Conservation (phyloP, 2,113 vertebrate species). For the Rissa tridactyla region DNA sequence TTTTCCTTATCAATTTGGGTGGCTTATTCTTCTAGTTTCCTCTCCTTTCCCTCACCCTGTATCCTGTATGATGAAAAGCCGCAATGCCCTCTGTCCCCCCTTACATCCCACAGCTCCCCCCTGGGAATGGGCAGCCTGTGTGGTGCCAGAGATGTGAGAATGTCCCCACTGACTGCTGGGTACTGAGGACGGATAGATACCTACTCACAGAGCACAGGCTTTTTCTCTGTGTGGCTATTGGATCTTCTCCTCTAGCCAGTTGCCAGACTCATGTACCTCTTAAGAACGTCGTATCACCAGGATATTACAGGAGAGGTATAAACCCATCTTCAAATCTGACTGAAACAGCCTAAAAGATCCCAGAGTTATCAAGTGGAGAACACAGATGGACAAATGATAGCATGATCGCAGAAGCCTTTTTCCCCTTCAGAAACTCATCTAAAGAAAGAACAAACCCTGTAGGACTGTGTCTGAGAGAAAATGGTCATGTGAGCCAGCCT, state of each 20-base stretch:
- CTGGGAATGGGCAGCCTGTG: background rate
- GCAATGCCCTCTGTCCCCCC: accelerated
- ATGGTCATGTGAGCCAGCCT: no score
- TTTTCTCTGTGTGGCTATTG: background rate
- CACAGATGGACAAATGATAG: background rate
- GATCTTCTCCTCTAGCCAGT: background rate
- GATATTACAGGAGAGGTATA: background rate
- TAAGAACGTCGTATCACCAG: background rate
- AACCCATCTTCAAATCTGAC: background rate
- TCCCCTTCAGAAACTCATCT: background rate
- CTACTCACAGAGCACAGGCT: background rate
- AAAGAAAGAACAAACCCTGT: slow-evolving; percentile 20
- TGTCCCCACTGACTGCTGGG: accelerated
- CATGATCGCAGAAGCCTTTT: background rate
- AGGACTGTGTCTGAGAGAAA: no score
- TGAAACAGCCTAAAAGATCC: background rate
- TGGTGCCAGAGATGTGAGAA: background rate
- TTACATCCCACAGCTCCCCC: background rate
- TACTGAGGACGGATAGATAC: background rate
- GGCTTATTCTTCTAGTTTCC: background rate
- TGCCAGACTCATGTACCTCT: background rate
- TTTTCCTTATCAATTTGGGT: background rate
- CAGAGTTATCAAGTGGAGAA: background rate
- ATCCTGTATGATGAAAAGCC: background rate
- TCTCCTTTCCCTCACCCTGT: accelerated